These are phyloP conservation scores for Enteromius thamalakanensis DNA, from an alignment of 2,797 vertebrate genomes.

Conservation along the genomic window DNA sequence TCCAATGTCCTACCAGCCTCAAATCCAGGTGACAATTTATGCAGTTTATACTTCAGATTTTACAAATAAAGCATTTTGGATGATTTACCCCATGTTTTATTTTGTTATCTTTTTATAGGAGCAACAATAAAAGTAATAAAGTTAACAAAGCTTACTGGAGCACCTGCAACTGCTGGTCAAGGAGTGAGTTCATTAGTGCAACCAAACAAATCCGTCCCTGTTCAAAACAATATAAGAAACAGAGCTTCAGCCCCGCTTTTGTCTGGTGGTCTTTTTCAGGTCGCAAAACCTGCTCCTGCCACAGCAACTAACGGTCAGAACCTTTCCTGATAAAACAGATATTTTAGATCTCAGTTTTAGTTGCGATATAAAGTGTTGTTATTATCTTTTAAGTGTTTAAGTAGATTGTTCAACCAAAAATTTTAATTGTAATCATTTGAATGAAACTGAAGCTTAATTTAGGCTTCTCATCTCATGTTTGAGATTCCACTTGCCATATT, in stretches of 20 bases:
- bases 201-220: background rate
- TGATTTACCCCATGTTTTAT: background rate
- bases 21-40: slow-evolving; percentile 24
- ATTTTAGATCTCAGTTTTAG: background rate
- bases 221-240: background rate
- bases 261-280: background rate
- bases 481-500: background rate
- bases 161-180: background rate
- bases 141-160: slow-evolving; percentile 7
- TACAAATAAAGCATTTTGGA: background rate
- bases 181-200: slow-evolving; percentile 1
- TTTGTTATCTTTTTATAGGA: slow-evolving; percentile 10
- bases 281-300: slow-evolving; percentile 13
- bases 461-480: background rate
- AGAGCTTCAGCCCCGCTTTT: background rate
- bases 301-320: slow-evolving; percentile 34
- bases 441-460: background rate
- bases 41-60: background rate
- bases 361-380: background rate
- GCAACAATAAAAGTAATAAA: slow-evolving; percentile 19
- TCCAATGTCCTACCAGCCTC: slow-evolving; percentile 23
- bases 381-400: background rate
- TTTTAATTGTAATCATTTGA: background rate
- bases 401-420: background rate
- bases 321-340: background rate